A percentile compares a stretch with the other conserved stretches of the same genome.
phyloP scores from a whole-genome alignment of 2,888 invertebrate genomes.

The Coelopa pilipes region DNA sequence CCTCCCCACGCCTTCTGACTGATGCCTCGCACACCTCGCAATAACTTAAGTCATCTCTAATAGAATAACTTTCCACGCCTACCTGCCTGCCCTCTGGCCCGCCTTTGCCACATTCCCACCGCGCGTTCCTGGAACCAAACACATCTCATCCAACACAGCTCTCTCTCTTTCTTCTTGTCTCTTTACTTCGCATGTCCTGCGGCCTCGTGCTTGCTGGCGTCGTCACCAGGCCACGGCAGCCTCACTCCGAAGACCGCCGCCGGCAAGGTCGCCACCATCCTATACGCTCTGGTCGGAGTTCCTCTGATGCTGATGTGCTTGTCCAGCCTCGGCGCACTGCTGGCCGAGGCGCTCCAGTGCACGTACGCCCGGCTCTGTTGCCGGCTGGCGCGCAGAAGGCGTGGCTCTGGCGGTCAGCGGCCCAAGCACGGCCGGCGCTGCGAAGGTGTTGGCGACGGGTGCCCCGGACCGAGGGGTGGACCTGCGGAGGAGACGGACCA shows the following conservation, averaged over 20 bases:
- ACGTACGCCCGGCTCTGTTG: constrained; percentile 68
- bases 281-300: constrained; percentile 88
- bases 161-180: constrained; percentile 36
- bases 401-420: constrained; percentile 26
- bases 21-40: too few species aligned
- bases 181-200: constrained; percentile 21
- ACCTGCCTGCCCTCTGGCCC: neutral
- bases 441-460: constrained; percentile 10
- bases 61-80: neutral
- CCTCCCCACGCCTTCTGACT: too few species aligned
- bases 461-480: neutral
- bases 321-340: constrained; percentile 83
- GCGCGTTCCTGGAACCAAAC: neutral
- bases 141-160: neutral
- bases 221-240: constrained; percentile 84
- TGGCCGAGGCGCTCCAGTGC: constrained; percentile 81
- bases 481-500: constrained; percentile 20
- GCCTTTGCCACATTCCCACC: neutral
- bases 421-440: constrained; percentile 1
- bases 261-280: constrained; percentile 85
- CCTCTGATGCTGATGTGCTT: constrained; percentile 87
- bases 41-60: neutral
- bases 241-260: constrained; percentile 84
- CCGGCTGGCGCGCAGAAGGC: constrained; percentile 34
- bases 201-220: neutral